phyloP scores from a whole-genome alignment of 2,113 vertebrate species.

The Struthio camelus region DNA sequence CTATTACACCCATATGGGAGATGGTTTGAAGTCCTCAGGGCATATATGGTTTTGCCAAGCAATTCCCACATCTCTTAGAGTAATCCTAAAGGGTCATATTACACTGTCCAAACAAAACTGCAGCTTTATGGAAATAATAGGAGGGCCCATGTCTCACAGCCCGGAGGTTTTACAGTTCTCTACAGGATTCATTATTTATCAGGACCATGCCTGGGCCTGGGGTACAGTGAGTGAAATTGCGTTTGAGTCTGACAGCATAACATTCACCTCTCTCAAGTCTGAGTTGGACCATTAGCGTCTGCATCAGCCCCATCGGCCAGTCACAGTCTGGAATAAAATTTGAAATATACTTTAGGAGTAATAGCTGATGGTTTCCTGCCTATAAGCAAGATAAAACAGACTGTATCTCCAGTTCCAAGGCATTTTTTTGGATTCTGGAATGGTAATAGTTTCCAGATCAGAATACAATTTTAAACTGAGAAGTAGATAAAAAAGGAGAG shows the following conservation, averaged over 20 bases:
- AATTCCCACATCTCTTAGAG: not conserved
- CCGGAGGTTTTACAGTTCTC: not conserved
- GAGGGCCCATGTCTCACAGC: not conserved
- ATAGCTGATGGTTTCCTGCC: not conserved
- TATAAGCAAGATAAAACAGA: not conserved
- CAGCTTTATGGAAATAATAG: not conserved
- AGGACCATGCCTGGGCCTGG: not conserved
- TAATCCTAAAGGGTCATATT: not conserved
- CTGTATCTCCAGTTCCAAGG: not conserved
- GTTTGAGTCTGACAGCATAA: not conserved
- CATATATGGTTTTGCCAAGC: not conserved
- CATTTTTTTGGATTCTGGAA: not conserved
- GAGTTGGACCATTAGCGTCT: not conserved
- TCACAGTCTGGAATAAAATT: not conserved
- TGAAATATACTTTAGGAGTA: not conserved
- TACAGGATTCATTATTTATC: not conserved
- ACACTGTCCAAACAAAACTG: not conserved
- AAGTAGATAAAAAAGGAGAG: not conserved
- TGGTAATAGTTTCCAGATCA: not conserved
- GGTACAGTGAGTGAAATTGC: not conserved
- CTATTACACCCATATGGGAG: not conserved
- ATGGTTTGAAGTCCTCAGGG: not conserved
- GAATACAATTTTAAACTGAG: not conserved
- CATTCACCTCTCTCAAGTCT: not conserved
- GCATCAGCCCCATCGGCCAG: not conserved